Conservation (phyloP, 2,113 vertebrate genomes). For the rat (Rattus norvegicus) region GRCr8 NC_086019.1:8563001-8563500, state of each 20-base stretch:
- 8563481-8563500: slow-evolving; percentile 96
- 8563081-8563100: neutral
- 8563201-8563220: too few species aligned
- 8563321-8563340: neutral
- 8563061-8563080: slow-evolving; percentile 53
- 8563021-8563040: slow-evolving; percentile 47
- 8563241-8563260: neutral
- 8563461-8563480: slow-evolving; percentile 97
- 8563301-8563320: neutral
- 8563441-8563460: slow-evolving; percentile 90
- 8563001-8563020: neutral
- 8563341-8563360: neutral
- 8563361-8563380: neutral
- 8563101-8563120: neutral
- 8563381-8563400: neutral
- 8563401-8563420: neutral
- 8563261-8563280: neutral
- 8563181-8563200: neutral
- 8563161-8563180: neutral
- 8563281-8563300: neutral
- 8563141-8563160: neutral
- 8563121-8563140: neutral
- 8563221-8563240: neutral
- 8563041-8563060: slow-evolving; percentile 1
- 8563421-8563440: neutral